Base-by-base conservation (phyloP, 2,888 invertebrate species). In the Morpho deidamia region DNA sequence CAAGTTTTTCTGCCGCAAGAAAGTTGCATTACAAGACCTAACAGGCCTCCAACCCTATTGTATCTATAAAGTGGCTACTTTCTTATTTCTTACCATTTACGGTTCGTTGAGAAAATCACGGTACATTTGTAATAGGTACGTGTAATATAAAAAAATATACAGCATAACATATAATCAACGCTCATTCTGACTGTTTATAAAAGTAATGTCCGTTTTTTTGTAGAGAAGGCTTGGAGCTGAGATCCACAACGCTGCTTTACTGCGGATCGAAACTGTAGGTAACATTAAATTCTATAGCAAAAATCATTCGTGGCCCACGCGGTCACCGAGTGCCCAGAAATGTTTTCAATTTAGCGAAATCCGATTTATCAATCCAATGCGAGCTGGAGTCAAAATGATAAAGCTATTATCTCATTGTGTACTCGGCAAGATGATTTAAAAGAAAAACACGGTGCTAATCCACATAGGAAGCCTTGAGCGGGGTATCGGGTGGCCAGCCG, bases 31-130 rank as follows among this genome's bases (percentile, higher is more conserved):
- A 74, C 78, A 66, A 74, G 78, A 78, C 80, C 77, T 80, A 83
- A 62, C 69, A 65, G 65, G 63, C 63, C 68, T 76, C 75, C 75
- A 78, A 83, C 85, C 87, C 88, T 87, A 89, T 89, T 89, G 88
- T 88, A 87, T 87, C 86, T 87, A 87, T 87, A 87, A 86, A 73
- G 74, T 62, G 71, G 75, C 78, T 79, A 86, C 88, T 89, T 88
- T 89, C 88, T 82, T 81, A 83, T 83, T 86, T 83, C 85, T 74
- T 82, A 71, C 88, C 87, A 76, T 87, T 81, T 85, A 87, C 76
- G 83, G 86, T 72, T 72, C 72, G 80, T 76, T 78, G 81, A 83
- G 85, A 86, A 83, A 86, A 83, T 81, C 79, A 70, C 79, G 81
- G 81, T 56, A 76, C 76, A 81, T 81, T 81, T 76, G 67, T 68